These are phyloP conservation scores for Galerucella calmariensis DNA, from an alignment of 2,888 invertebrate species.

Conservation along the genomic window DNA sequence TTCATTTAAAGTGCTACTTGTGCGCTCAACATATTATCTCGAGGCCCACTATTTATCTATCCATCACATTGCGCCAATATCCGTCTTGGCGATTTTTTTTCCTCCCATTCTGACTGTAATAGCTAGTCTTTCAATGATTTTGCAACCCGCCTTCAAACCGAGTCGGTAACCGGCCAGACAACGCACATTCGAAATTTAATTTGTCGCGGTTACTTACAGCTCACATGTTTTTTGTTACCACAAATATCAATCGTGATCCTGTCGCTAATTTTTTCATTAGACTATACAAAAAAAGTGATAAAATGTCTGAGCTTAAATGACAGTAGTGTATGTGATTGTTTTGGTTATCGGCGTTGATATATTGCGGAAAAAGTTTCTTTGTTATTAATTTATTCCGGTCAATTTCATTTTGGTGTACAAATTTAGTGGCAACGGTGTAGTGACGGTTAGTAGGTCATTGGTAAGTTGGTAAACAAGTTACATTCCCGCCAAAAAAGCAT, in stretches of 20 bases:
- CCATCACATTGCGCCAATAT: conserved; percentile 8
- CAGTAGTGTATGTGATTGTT: background rate
- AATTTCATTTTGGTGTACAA: background rate
- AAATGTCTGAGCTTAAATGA: background rate
- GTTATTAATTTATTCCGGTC: background rate
- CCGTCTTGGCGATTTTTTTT: conserved; percentile 13
- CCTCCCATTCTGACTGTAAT: background rate
- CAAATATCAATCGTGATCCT: background rate
- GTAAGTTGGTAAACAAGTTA: conserved; percentile 9
- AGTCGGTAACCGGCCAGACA: background rate
- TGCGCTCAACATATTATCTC: too few relatives aligned
- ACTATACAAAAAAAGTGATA: background rate
- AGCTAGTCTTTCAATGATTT: conserved; percentile 8
- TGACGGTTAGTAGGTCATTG: conserved; percentile 14
- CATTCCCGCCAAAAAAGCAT: conserved; percentile 17
- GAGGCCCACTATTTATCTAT: background rate
- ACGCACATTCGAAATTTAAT: conserved; percentile 7
- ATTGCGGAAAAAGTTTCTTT: too few relatives aligned
- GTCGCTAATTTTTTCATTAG: background rate
- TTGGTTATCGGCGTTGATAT: background rate
- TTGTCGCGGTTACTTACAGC: background rate
- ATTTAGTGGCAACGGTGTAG: background rate
- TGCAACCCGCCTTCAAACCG: conserved; percentile 6
- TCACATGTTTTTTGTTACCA: background rate
- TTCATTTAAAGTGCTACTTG: too few relatives aligned